Base-by-base conservation (phyloP, 1,140 invertebrate genomes). In the Megathymus violae region DNA sequence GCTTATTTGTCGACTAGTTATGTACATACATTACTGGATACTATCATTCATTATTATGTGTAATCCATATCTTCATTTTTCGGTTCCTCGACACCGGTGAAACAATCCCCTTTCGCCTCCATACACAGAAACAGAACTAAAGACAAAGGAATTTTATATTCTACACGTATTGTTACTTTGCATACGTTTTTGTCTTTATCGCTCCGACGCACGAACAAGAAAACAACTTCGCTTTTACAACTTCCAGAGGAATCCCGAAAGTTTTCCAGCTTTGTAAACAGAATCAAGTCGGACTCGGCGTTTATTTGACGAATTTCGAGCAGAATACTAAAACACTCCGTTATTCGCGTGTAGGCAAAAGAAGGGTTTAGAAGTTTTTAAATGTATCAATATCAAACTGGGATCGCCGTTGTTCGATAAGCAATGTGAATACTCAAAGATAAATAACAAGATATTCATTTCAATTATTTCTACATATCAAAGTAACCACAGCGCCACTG, bases 181-280 rank as follows among this genome's bases (percentile, higher is more conserved):
- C 52, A 56, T 56, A 56, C 52, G 52, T n/a, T 56, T 56, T 56
- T 44, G 52, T 56, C 52, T 56, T 56, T 56, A 56, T 56, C 52
- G 52, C 52, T 31, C 52, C 52, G 52, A 58, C 54, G 54, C 54
- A 58, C 40, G 41, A 59, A 46, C 54, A 46, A 51, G 48, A 58
- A 58, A 58, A 58, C 54, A 58, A 58, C 54, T 58, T 58, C 54
- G 54, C 54, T 58, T 58, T 58, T 46, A 58, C 54, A 58, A 58
- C 52, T 58, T 58, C 47, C 41, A 58, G 9, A 5, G 22, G 25
- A 58, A 46, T 41, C 52, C 52, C 22, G 40, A 16, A 54, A 58
- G 52, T 58, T 58, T 31, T 22, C 31, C 41, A n/a, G 52, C 52
- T 58, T 58, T 58, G 52, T 58, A 58, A 58, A 58, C 52, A 58